phyloP scores from a whole-genome alignment of 2,888 invertebrate species.

The Cerceris rybyensis region DNA sequence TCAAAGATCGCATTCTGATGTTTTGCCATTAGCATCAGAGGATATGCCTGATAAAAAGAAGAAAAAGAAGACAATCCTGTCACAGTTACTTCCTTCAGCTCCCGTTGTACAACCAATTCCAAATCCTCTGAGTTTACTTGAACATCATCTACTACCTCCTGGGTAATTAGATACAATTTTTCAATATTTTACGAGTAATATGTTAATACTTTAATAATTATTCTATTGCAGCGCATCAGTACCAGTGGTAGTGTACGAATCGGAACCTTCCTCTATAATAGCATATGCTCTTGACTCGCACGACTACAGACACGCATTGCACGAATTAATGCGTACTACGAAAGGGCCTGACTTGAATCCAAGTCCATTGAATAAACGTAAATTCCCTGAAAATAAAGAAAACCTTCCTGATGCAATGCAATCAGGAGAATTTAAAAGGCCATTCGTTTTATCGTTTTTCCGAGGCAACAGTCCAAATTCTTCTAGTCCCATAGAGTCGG shows the following conservation, averaged over 20 bases:
- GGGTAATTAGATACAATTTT: conserved; percentile 76
- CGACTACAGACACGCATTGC: conserved; percentile 87
- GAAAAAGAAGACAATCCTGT: conserved; percentile 86
- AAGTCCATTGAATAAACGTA: conserved; percentile 83
- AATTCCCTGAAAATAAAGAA: conserved; percentile 81
- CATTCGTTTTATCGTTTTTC: conserved; percentile 78
- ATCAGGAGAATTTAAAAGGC: conserved; percentile 75
- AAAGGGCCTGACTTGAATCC: conserved; percentile 80
- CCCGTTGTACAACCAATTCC: conserved; percentile 81
- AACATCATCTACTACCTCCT: conserved; percentile 87
- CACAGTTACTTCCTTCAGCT: conserved; percentile 86
- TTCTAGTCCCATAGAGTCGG: conserved; percentile 75
- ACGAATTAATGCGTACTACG: conserved; percentile 79
- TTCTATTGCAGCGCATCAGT: conserved; percentile 78
- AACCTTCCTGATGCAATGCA: conserved; percentile 70
- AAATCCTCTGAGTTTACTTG: conserved; percentile 86
- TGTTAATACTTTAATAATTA: neutral
- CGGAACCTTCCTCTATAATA: conserved; percentile 92
- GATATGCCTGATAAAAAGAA: conserved; percentile 82
- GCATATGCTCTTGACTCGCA: conserved; percentile 90
- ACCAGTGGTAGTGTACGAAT: conserved; percentile 90
- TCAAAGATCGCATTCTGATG: conserved; percentile 82
- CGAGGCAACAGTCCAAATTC: conserved; percentile 77
- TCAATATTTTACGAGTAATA: neutral
- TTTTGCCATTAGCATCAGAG: conserved; percentile 70